These are phyloP conservation scores for Larimichthys polyactis DNA, from an alignment of 2,113 vertebrate genomes.

Conservation along the genomic window DNA sequence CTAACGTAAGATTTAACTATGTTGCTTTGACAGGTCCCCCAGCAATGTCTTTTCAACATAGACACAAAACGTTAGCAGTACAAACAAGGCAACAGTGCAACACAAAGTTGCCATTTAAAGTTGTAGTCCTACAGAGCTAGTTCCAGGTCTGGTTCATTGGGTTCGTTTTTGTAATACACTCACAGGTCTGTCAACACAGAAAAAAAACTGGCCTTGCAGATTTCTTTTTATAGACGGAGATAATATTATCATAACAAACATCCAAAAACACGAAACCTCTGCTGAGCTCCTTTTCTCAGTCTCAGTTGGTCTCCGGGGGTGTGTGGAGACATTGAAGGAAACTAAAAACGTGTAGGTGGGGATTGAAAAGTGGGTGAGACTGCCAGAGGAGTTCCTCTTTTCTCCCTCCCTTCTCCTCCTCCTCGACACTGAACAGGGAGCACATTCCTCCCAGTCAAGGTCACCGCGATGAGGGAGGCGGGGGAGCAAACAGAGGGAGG, in stretches of 20 bases:
- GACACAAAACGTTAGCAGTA: too few relatives aligned
- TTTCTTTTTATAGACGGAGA: slow-evolving; percentile 20
- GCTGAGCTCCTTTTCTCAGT: slow-evolving; percentile 24
- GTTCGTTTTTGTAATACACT: not conserved
- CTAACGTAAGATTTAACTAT: too few relatives aligned
- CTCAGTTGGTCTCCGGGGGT: not conserved
- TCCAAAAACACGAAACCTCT: slow-evolving; percentile 21
- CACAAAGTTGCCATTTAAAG: too few relatives aligned
- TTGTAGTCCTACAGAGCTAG: too few relatives aligned
- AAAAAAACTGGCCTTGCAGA: not conserved
- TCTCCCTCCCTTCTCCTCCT: slow-evolving; percentile 19
- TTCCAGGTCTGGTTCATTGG: slow-evolving; percentile 8
- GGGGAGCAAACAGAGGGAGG: slow-evolving; percentile 21
- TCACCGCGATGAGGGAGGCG: slow-evolving; percentile 66
- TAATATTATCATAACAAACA: slow-evolving; percentile 40
- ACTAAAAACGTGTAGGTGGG: slow-evolving; percentile 34
- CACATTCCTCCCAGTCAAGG: slow-evolving; percentile 83
- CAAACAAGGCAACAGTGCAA: too few relatives aligned
- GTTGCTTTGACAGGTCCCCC: too few relatives aligned
- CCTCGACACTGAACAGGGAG: slow-evolving; percentile 72
- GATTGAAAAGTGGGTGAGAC: slow-evolving; percentile 52
- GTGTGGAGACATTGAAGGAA: slow-evolving; percentile 7
- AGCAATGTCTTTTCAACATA: too few relatives aligned
- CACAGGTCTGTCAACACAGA: too few relatives aligned
- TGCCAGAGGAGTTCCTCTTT: slow-evolving; percentile 45